phyloP scores from a whole-genome alignment of 1,140 invertebrate species.

The Phocides pigmalion region DNA sequence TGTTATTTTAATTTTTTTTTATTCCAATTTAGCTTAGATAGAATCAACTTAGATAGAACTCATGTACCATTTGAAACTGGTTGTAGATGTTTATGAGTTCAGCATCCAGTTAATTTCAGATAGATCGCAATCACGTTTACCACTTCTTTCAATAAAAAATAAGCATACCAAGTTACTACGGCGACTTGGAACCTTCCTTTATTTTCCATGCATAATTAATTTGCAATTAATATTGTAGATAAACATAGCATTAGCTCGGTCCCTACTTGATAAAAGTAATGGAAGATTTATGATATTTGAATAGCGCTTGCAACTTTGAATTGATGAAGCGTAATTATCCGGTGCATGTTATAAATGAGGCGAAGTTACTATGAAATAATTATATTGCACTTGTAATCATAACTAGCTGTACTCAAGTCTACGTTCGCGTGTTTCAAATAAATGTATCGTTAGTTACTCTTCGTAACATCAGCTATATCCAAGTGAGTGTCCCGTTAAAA shows the following conservation, averaged over 20 bases:
- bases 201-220: conserved; percentile 31
- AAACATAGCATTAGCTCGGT: conserved; percentile 21
- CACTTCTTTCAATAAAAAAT: not conserved
- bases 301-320: conserved; percentile 17
- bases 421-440: too few species aligned
- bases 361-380: conserved; percentile 6
- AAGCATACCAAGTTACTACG: not conserved
- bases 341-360: conserved; percentile 30
- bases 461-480: too few species aligned
- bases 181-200: conserved; percentile 12
- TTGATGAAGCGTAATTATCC: conserved; percentile 24
- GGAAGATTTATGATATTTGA: conserved; percentile 30
- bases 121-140: too few species aligned
- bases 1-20: too few species aligned
- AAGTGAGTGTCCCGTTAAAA: too few species aligned
- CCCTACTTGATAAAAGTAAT: conserved; percentile 22
- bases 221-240: conserved; percentile 27
- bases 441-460: too few species aligned
- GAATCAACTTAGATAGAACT: too few species aligned
- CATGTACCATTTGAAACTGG: too few species aligned
- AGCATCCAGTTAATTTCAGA: too few species aligned
- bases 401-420: too few species aligned
- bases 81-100: too few species aligned
- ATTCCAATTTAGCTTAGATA: too few species aligned
- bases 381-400: conserved; percentile 4